phyloP scores from a whole-genome alignment of 2,888 invertebrate genomes.

The Gryllus longicercus region DNA sequence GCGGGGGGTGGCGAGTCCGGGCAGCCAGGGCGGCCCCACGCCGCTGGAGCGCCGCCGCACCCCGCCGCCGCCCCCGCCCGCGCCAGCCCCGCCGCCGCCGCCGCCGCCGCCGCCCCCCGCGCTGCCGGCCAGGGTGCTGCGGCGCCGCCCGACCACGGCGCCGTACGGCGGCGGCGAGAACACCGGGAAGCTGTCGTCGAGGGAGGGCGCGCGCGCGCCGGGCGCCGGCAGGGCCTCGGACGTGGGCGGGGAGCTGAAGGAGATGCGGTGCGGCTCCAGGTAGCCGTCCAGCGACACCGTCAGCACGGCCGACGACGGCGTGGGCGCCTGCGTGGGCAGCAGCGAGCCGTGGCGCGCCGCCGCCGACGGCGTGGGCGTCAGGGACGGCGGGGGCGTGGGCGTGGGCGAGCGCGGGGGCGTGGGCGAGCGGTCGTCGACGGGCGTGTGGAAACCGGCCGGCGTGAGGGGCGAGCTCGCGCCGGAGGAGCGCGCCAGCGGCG shows the following conservation, averaged over 20 bases:
- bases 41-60: constrained; percentile 48
- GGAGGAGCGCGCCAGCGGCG: constrained; percentile 36
- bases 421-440: constrained; percentile 64
- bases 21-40: constrained; percentile 54
- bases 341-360: constrained; percentile 51
- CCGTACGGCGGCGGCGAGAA: constrained; percentile 77
- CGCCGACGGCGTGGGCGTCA: constrained; percentile 48
- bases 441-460: constrained; percentile 74
- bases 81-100: constrained; percentile 46
- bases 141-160: constrained; percentile 44
- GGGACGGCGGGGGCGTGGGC: constrained; percentile 52
- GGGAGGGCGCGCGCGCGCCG: constrained; percentile 57
- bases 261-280: constrained; percentile 77
- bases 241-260: constrained; percentile 73
- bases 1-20: constrained; percentile 57
- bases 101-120: constrained; percentile 49
- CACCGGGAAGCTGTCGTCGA: constrained; percentile 80
- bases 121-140: constrained; percentile 33
- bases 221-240: constrained; percentile 55
- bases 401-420: constrained; percentile 72
- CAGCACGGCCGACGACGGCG: constrained; percentile 77
- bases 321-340: constrained; percentile 46
- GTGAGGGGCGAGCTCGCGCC: constrained; percentile 57
- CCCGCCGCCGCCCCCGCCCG: constrained; percentile 32
- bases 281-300: constrained; percentile 83